Evolutionary conservation across 2,113 vertebrate genomes (phyloP).

Genomic region (Ploceus nigricollis): DNA sequence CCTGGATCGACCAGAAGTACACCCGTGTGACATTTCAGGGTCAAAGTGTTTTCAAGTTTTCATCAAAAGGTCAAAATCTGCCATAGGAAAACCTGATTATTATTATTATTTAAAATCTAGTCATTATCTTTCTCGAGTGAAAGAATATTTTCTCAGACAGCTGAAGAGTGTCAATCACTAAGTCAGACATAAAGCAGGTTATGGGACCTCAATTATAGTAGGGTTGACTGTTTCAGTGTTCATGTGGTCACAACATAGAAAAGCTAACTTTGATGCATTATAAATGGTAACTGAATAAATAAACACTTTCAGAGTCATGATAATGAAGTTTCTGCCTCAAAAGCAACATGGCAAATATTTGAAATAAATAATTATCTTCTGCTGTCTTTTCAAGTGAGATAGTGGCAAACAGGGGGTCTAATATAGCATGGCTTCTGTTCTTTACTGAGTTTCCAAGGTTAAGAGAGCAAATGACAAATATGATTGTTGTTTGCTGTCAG

Average conservation of each 20-base stretch:
- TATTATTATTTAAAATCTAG: not conserved
- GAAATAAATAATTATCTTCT: not conserved
- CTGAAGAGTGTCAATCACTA: not conserved
- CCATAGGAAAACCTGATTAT: not conserved
- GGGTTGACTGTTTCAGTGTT: not conserved
- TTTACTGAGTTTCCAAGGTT: not conserved
- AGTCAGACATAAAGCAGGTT: not conserved
- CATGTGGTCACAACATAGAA: not conserved
- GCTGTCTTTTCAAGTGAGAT: not conserved
- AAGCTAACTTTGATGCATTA: not conserved
- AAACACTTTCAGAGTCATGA: not conserved
- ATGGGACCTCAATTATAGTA: not conserved
- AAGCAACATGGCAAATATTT: not conserved
- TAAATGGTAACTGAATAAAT: not conserved
- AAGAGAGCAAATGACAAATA: not conserved
- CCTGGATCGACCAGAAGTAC: not conserved
- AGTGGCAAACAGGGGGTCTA: not conserved
- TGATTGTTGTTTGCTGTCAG: not conserved
- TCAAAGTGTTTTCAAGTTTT: not conserved
- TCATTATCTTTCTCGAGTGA: not conserved
- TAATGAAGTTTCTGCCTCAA: not conserved
- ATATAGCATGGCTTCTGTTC: not conserved
- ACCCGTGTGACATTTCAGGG: not conserved
- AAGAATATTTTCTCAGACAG: not conserved
- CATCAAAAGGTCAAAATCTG: not conserved